Percentiles rank a stretch among this genome's conserved stretches.
phyloP scores from a whole-genome alignment of 2,888 invertebrate genomes.

The Amphipyra berbera region DNA sequence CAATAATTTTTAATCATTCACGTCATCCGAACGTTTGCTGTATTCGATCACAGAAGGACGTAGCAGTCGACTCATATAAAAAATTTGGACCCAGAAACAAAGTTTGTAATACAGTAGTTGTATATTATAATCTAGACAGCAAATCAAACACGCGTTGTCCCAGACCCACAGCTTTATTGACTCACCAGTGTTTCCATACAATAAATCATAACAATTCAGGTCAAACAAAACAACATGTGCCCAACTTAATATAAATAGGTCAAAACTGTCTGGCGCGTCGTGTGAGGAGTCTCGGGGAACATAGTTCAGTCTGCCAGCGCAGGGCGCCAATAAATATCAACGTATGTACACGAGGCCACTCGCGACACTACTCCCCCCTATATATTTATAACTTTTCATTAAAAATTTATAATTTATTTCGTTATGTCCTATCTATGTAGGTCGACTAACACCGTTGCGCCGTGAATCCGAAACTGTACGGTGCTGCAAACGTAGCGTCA shows the following conservation, averaged over 20 bases:
- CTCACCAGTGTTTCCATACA: slow-evolving; percentile 89
- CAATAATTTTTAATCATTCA: slow-evolving; percentile 77
- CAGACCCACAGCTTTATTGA: slow-evolving; percentile 90
- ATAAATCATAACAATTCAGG: slow-evolving; percentile 89
- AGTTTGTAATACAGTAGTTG: slow-evolving; percentile 74
- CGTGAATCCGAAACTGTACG: slow-evolving; percentile 57
- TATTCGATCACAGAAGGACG: slow-evolving; percentile 70
- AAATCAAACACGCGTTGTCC: slow-evolving; percentile 88
- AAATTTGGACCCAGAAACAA: slow-evolving; percentile 83
- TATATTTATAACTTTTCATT: slow-evolving; percentile 80
- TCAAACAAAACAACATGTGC: slow-evolving; percentile 89
- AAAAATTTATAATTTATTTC: slow-evolving; percentile 88
- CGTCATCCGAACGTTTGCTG: slow-evolving; percentile 69
- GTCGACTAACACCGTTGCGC: slow-evolving; percentile 72
- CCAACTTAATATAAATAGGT: slow-evolving; percentile 88
- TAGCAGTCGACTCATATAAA: slow-evolving; percentile 70
- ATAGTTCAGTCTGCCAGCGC: slow-evolving; percentile 81
- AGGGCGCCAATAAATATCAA: slow-evolving; percentile 87
- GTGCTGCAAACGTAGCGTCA: slow-evolving; percentile 51
- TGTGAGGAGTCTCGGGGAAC: slow-evolving; percentile 68
- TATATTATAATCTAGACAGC: slow-evolving; percentile 68
- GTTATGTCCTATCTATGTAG: slow-evolving; percentile 89
- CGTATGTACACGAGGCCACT: slow-evolving; percentile 87
- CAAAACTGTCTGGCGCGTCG: slow-evolving; percentile 84
- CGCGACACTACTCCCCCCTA: slow-evolving; percentile 80